Base-by-base conservation (phyloP, 2,797 vertebrate genomes). In the Geotrypetes seraphini region DNA sequence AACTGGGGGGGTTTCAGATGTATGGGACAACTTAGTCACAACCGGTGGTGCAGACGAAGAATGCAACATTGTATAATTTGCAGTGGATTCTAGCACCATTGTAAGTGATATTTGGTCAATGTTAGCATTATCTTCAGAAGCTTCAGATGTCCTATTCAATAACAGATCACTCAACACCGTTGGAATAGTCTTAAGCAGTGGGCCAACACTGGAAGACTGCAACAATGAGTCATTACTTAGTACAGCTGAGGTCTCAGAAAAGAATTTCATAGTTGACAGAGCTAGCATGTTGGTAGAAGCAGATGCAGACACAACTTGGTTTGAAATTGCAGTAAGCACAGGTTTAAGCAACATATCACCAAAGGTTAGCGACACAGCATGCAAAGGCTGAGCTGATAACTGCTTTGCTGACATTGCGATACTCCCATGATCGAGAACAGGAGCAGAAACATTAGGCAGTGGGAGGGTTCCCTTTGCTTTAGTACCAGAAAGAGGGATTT, bases 371-470 rank as follows among this genome's bases (percentile, higher is more conserved):
- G 71, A 57, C 27, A 58, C 36, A 60, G 60, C 50, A 53, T 60
- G 59, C 49, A 75, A 58, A 66, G 67, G 42, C 31, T 64, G 68
- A 65, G 69, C 16, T 3, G 59, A 61, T 48, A 76, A 49, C 31
- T 53, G 46, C 37, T 54, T 74, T 77, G 75, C 80, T 71, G 63
- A 43, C 60, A 56, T 32, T 61, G 58, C 69, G 65, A 70, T 80
- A 66, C 69, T 38, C 47, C 51, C 62, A 22, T 25, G 47, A 48
- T 59, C 73, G 63, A 69, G 55, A 64, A 46, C 44, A 57, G 45
- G 25, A 24, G 61, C 33, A 55, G 73, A 67, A 63, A 53, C 54
- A 60, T 71, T 24, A 56, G 63, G 67, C 47, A 60, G 66, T 69
- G 69, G 60, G 48, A 53, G 53, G 39, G 47, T 28, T 53, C 69